These are phyloP conservation scores for Phoxinus phoxinus DNA, from an alignment of 2,113 vertebrate species.

Conservation along the genomic window DNA sequence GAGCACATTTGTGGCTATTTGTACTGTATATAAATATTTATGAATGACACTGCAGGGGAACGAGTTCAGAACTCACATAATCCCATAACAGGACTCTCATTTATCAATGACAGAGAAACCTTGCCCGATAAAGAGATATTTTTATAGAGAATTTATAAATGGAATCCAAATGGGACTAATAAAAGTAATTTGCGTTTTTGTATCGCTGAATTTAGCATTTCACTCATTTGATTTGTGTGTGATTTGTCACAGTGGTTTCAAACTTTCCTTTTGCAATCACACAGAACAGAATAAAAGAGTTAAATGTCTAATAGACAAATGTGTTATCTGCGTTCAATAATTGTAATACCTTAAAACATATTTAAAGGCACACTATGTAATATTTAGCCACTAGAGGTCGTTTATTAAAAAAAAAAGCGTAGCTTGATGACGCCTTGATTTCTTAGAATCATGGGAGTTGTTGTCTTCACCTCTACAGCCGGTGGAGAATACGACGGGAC, in stretches of 20 bases:
- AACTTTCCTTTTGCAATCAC: background rate
- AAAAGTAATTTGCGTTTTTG: background rate
- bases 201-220: background rate
- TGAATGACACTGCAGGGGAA: background rate
- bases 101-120: conserved; percentile 8
- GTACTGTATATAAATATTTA: background rate
- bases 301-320: background rate
- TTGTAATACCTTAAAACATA: background rate
- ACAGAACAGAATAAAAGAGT: background rate
- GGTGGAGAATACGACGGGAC: no score
- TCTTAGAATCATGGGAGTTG: no score
- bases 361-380: background rate
- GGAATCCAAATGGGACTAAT: background rate
- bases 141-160: background rate
- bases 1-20: background rate
- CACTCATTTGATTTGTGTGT: background rate
- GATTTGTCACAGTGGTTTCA: background rate
- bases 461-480: no score
- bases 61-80: background rate
- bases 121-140: background rate
- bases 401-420: no score
- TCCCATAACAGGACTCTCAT: background rate
- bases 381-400: no score
- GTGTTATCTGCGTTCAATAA: background rate
- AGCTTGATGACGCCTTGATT: no score